phyloP scores from a whole-genome alignment of 2,113 vertebrate genomes.

The Phrynosoma platyrhinos region DNA sequence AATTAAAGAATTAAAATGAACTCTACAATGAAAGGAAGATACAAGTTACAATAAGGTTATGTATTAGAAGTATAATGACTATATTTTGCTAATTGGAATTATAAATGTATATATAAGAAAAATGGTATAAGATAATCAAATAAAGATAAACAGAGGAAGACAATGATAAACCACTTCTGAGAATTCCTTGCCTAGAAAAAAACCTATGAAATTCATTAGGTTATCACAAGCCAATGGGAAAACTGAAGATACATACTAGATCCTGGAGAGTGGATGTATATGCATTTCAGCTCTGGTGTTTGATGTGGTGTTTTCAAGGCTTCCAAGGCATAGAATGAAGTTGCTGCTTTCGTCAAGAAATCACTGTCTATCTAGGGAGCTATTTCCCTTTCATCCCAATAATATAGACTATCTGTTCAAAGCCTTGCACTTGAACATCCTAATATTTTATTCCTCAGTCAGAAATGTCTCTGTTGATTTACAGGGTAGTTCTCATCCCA shows the following conservation, averaged over 20 bases:
- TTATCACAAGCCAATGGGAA: no score
- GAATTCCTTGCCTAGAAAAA: no score
- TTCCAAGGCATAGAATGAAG: not conserved
- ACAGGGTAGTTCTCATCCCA: not conserved
- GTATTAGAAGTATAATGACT: no score
- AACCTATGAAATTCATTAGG: no score
- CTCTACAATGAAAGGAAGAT: no score
- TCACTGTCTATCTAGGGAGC: not conserved
- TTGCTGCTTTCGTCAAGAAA: not conserved
- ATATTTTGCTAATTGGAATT: no score
- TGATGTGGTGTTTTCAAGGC: not conserved
- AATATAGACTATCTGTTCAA: not conserved
- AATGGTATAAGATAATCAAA: no score
- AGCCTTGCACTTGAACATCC: not conserved
- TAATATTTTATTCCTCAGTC: not conserved
- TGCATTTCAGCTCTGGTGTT: not conserved
- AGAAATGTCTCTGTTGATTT: not conserved
- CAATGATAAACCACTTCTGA: no score
- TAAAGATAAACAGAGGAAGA: no score
- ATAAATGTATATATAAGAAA: no score
- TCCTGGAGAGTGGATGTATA: not conserved
- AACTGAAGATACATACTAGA: not conserved
- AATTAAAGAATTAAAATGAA: no score
- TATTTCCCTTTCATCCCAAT: not conserved
- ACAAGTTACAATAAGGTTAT: no score